Percentiles rank a stretch among this genome's conserved stretches.
Evolutionary conservation across 2,888 invertebrate genomes (phyloP).

Genomic region (Lithophane semibrunnea): DNA sequence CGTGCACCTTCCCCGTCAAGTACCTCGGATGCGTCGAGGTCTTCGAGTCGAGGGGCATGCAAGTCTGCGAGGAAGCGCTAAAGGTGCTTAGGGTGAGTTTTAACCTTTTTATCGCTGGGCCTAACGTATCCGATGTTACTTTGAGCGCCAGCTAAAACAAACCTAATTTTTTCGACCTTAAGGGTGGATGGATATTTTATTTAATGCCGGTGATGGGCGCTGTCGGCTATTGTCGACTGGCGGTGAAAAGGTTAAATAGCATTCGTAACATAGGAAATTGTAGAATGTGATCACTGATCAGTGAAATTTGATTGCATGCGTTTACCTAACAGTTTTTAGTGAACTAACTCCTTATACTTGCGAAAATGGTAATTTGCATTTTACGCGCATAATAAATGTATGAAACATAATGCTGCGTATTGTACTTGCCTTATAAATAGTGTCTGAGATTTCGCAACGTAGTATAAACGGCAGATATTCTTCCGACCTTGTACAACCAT

Average conservation of each 20-base stretch:
- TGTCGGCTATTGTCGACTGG: conserved; percentile 63
- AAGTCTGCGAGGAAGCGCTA: conserved; percentile 99
- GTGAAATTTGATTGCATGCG: conserved; percentile 57
- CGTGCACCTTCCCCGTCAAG: conserved; percentile 99
- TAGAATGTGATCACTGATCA: conserved; percentile 53
- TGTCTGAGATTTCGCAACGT: conserved; percentile 54
- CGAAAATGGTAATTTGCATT: conserved; percentile 17
- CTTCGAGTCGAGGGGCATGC: conserved; percentile 99
- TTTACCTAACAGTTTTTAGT: conserved; percentile 52
- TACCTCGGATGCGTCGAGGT: conserved; percentile 99
- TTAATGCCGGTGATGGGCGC: conserved; percentile 58
- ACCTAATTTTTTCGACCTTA: conserved; percentile 24
- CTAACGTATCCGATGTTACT: conserved; percentile 43
- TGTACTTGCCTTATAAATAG: conserved; percentile 34
- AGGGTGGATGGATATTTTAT: conserved; percentile 50
- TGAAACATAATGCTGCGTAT: conserved; percentile 35
- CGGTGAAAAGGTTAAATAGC: conserved; percentile 62
- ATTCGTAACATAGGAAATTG: conserved; percentile 33
- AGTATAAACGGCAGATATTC: conserved; percentile 44
- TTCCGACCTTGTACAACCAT: conserved; percentile 55
- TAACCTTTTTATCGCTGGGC: conserved; percentile 67
- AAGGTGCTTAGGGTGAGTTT: conserved; percentile 97
- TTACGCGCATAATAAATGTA: conserved; percentile 33
- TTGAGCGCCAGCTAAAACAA: conserved; percentile 57
- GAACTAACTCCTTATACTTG: conserved; percentile 49